Evolutionary conservation across 1,140 invertebrate species (phyloP).

Genomic region (Brachionus asplanchnoidis): DNA sequence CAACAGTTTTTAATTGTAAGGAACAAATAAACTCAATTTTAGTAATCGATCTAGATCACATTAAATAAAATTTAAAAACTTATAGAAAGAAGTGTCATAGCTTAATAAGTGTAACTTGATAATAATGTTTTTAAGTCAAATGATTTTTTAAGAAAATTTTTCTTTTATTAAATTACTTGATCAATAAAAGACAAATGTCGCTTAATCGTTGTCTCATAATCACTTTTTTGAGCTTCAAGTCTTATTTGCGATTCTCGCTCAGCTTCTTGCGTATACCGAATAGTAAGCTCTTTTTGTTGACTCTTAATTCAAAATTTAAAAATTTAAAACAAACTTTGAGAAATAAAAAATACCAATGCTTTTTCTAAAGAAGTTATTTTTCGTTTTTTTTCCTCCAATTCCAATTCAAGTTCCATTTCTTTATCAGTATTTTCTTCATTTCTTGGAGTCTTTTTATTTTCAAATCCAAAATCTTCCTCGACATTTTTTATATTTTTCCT

Average conservation of each 20-base stretch:
- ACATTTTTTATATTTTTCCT: not conserved
- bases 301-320: constrained; percentile 46
- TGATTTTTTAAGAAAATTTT: not conserved
- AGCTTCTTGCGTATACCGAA: constrained; percentile 55
- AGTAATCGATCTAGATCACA: too few species aligned
- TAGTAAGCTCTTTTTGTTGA: constrained; percentile 56
- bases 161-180: constrained; percentile 46
- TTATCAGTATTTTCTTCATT: constrained; percentile 42
- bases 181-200: constrained; percentile 57
- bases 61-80: too few species aligned
- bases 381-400: constrained; percentile 55
- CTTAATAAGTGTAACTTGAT: not conserved
- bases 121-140: constrained; percentile 42
- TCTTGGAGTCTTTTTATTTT: not conserved
- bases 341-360: constrained; percentile 49
- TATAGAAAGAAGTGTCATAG: too few species aligned
- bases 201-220: constrained; percentile 57
- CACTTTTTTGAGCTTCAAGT: constrained; percentile 53
- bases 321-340: not conserved
- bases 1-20: too few species aligned
- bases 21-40: too few species aligned
- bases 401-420: constrained; percentile 52
- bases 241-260: constrained; percentile 52
- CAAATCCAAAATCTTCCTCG: not conserved
- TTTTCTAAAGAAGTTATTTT: constrained; percentile 55